Base-by-base conservation (phyloP, 2,113 vertebrate genomes). In the Panurus biarmicus region DNA sequence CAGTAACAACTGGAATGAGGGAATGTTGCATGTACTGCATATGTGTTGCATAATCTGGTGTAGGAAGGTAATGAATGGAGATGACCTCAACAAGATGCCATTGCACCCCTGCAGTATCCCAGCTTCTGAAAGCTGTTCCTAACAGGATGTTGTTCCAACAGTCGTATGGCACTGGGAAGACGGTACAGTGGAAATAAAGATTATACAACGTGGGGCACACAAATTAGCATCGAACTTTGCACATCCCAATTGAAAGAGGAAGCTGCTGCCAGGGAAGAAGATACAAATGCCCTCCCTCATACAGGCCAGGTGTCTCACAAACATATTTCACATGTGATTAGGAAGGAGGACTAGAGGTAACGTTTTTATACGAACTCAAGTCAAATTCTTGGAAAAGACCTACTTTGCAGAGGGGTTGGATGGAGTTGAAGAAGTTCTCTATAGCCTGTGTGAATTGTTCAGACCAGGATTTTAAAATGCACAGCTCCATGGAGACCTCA, bases 161-260 rank as follows among this genome's bases (percentile, higher is more conserved):
- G 5, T 7, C 35, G 26, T 24, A 12, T 10, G 14, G 10, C 25
- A 75, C 16, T 66, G 50, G 14, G 9, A 75, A 82, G 24, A 1
- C 1, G 51, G 19, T 38, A 28, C 42, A 40, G 67, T 5, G 53
- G 31, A 64, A 85, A 75, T 14, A 44, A 0, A 0, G 6, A 19
- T 2, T 3, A 15, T 5, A 33, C 29, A 44, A 14, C 2, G 6
- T 31, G 28, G 16, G n/a, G 24, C 21, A 64, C 0, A 1, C 4
- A 65, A 77, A 14, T 1, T 44, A 40, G 29, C 44, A 80, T 5
- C 0, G 1, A 66, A 29, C 29, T 50, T 50, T 7, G 28, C 12
- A 35, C 15, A 71, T 42, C 22, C 29, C 45, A 75, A 7, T 4
- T 19, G 19, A 69, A 76, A 60, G 35, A 57, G 23, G n/a, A 33